Base-by-base conservation (phyloP, 2,113 vertebrate genomes). In the Irena cyanogastra region DNA sequence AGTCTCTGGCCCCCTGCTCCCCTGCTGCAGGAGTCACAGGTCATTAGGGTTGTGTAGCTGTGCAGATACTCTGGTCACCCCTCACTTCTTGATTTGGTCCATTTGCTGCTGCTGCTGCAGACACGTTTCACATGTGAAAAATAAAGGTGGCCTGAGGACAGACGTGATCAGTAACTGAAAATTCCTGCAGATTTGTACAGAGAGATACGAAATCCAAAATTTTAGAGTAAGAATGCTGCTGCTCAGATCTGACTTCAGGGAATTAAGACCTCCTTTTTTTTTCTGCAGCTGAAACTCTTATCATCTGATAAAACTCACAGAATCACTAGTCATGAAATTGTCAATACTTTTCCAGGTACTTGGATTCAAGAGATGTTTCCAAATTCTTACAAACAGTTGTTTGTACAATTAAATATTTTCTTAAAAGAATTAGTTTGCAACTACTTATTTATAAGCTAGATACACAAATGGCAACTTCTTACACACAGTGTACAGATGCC, bases 361-460 rank as follows among this genome's bases (percentile, higher is more conserved):
- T 78, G 37, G 35, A 65, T 83, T 83, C 42, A 77, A 69, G n/a
- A 80, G 70, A 89, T 9, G 37, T 33, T 68, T 45, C 45, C 35
- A 7, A n/a, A 49, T 47, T 61, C 65, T 94, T 52, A 74, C 2
- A 31, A 89, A 83, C 31, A 39, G 21, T 19, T 71, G 30, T 39
- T 90, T 82, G 65, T 78, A 87, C 60, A 66, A 57, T 60, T 71
- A 72, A 76, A 94, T 82, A 22, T 60, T 84, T 57, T 82, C 69
- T 82, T 76, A 77, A 50, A 23, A 94, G 21, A 90, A 53, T 77
- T 80, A 57, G 31, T 50, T 94, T 84, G 53, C 84, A 87, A 82
- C 45, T 91, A 91, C 87, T 74, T 77, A 71, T 54, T 84, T 54
- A 93, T 71, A 96, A 78, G 65, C 65, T 85, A 95, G 61, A 78